These are phyloP conservation scores for Coregonus suidteri DNA, from an alignment of 2,797 vertebrate genomes.

Conservation along the genomic window DNA sequence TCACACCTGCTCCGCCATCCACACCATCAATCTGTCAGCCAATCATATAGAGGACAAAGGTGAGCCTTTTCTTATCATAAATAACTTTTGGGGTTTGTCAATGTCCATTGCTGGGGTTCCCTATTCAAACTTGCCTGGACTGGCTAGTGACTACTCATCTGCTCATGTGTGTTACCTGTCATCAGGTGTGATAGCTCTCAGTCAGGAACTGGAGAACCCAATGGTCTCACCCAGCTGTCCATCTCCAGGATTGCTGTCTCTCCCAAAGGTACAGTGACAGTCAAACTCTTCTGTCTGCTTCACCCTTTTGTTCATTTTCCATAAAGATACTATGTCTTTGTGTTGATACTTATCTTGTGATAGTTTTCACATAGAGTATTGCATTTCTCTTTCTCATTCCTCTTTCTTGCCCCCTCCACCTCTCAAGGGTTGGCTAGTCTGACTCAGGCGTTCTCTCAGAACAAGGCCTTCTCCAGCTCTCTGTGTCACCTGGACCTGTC, in stretches of 20 bases:
- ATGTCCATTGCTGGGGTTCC: too few species aligned
- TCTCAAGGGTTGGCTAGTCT: constrained; percentile 79
- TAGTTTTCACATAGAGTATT: too few species aligned
- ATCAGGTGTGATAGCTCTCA: constrained; percentile 81
- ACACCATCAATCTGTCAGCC: constrained; percentile 83
- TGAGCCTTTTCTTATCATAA: constrained; percentile 25
- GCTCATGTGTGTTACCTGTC: constrained; percentile 11
- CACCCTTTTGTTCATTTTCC: too few species aligned
- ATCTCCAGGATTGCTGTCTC: constrained; percentile 82
- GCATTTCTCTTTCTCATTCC: neutral
- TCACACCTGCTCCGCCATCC: constrained; percentile 71
- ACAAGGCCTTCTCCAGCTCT: constrained; percentile 64
- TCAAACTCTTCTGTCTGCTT: neutral
- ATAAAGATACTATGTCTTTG: too few species aligned
- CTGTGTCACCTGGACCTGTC: constrained; percentile 87
- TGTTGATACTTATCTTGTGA: too few species aligned
- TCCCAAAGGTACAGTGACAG: constrained; percentile 75
- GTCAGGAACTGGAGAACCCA: constrained; percentile 73
- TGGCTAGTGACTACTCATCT: neutral
- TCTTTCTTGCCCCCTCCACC: neutral
- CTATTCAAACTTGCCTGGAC: neutral
- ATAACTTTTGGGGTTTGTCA: too few species aligned
- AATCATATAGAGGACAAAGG: constrained; percentile 91
- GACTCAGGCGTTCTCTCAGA: constrained; percentile 76
- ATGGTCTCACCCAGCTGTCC: constrained; percentile 79